Evolutionary conservation across 2,797 vertebrate genomes (phyloP), one percentile per base, ranked within the genome.

Genomic region (Sardinella longiceps): DNA sequence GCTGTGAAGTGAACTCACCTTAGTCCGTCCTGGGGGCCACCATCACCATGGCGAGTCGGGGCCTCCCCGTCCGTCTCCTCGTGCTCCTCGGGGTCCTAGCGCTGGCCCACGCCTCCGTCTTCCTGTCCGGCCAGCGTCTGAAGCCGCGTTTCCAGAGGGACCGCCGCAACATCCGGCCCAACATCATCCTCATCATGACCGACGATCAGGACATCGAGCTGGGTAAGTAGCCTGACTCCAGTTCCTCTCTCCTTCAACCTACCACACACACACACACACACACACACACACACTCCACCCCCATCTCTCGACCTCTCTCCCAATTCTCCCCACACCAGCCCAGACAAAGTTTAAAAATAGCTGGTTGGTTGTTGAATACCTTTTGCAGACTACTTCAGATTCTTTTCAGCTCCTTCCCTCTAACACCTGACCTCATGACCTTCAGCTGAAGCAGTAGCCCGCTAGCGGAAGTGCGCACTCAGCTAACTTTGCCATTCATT

Each of bases 161-260:
- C 91, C 95, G 97, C 20, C 96, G 97, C 84, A 99, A 99, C 92
- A 99, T 99, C 92, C 96, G 98, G 5, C 98, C 98, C n/a, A 99
- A 99, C 94, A 97, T 99, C 93, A 98, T 99, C 92, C 96, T 99
- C 70, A 95, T 99, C 91, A 95, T 99, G 91, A 99, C 98, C 0
- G 98, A 99, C 12, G 98, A 99, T 94, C 98, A 99, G 92, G 98
- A 99, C 88, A 95, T 97, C 87, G 98, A 99, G 91, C 96, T 99
- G 81, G 98, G 98, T 99, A 74, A 88, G 33, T 15, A 50, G 18
- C 53, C 18, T 6, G 30, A 15, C 18, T 10, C 23, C 39, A 25
- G 18, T 3, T 30, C 12, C 28, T 74, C 66, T 37, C 11, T 74
- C 66, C 20, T 6, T 37, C 14, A 37, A 0, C 14, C 30, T 37